phyloP scores from a whole-genome alignment of 1,140 invertebrate genomes.

The Zaprionus africanus region DNA sequence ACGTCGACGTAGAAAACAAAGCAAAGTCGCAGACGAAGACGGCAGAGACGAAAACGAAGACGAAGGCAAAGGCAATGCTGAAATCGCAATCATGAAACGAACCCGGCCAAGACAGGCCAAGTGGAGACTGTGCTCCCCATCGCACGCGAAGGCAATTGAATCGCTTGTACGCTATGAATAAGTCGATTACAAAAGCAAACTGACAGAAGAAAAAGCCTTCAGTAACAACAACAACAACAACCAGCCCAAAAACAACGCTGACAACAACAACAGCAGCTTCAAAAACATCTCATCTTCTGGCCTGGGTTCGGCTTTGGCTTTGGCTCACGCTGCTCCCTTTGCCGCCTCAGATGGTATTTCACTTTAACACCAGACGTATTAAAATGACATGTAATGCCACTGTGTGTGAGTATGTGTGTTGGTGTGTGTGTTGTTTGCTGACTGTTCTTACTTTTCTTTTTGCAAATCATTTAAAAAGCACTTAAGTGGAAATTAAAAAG shows the following conservation, averaged over 20 bases:
- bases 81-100: conserved; percentile 41
- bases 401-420: not conserved
- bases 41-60: conserved; percentile 5
- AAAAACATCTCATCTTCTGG: conserved; percentile 16
- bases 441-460: conserved; percentile 9
- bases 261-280: not conserved
- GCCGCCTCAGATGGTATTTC: conserved; percentile 8
- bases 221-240: conserved; percentile 3
- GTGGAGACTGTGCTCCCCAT: conserved; percentile 20
- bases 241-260: not conserved
- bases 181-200: conserved; percentile 53
- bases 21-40: not conserved
- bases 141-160: conserved; percentile 27
- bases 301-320: not conserved
- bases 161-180: conserved; percentile 49
- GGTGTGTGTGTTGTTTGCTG: not conserved
- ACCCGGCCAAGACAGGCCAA: conserved; percentile 8
- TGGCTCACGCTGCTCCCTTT: not conserved
- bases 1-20: conserved; percentile 5
- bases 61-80: conserved; percentile 7
- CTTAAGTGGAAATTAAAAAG: conserved; percentile 56
- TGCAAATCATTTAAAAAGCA: conserved; percentile 49
- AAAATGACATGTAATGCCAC: conserved; percentile 25
- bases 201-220: conserved; percentile 16
- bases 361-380: conserved; percentile 28